Base-by-base conservation (phyloP, 2,797 vertebrate genomes). In the Gadopsis bispinosus region DNA sequence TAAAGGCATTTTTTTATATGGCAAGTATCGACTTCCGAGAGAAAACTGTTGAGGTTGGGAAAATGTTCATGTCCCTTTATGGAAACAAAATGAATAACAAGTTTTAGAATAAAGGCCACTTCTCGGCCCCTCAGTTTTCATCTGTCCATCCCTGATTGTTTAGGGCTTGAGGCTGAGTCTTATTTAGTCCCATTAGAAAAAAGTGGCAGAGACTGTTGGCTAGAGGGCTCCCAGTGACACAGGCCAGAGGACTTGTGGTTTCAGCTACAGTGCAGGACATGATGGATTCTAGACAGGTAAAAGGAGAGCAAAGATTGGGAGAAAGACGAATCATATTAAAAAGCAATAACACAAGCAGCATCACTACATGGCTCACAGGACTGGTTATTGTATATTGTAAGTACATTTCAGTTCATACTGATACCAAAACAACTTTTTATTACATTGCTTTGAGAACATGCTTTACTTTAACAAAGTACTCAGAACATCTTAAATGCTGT, bases 1-100 rank as follows among this genome's bases (percentile, higher is more conserved):
- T 84, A 93, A 88, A 90, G 92, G 92, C 92, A 93, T 93, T 69
- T 82, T 82, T 87, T 80, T 74, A 88, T 83, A 75, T 88, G 87
- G 82, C 73, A 83, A 88, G 77, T 43, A 55, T 45, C 8, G 22
- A 84, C 69, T 43, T 76, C 41, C 64, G 41, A 62, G 17, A 83
- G 56, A 35, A 87, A 83, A 80, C 4, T 13, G 61, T 47, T 64
- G 63, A 19, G 60, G 58, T 54, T 67, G 41, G 35, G 19, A 79
- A 69, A 58, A 64, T 73, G 66, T 74, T 78, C 66, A 82, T 86
- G 43, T 76, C 81, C 73, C 47, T 82, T 78, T 35, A 51, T 54
- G 69, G 66, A 83, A 67, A 58, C 33, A 71, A 16, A 74, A 69
- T 41, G 19, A 71, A 60, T 56, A 60, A 68, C 12, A 67, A 19